These are phyloP conservation scores for Mustelus asterias DNA, from an alignment of 2,113 vertebrate genomes.

Conservation along the genomic window DNA sequence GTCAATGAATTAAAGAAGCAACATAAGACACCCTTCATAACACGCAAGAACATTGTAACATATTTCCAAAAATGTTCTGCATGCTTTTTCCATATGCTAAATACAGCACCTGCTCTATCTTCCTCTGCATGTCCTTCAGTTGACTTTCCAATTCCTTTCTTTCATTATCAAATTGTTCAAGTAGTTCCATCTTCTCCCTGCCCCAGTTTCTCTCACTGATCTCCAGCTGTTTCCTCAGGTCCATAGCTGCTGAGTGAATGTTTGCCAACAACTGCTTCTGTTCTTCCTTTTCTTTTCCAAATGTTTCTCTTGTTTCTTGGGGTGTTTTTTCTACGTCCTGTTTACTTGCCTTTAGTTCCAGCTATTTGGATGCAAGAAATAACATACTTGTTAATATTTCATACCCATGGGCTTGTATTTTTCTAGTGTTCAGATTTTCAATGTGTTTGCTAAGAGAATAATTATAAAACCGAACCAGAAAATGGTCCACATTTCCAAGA, in stretches of 20 bases:
- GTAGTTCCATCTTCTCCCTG: constrained; percentile 79
- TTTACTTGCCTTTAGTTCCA: constrained; percentile 55
- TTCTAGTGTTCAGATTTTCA: neutral
- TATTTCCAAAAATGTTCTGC: neutral
- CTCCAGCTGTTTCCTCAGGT: constrained; percentile 72
- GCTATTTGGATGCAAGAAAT: constrained; percentile 20
- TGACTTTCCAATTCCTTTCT: constrained; percentile 93
- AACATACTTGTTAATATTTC: neutral
- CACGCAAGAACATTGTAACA: neutral
- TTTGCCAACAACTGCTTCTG: constrained; percentile 61
- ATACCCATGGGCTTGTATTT: neutral
- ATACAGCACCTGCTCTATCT: constrained; percentile 85
- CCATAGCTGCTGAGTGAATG: constrained; percentile 68
- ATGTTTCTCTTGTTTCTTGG: constrained; percentile 51
- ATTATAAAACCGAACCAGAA: neutral
- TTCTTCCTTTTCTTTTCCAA: constrained; percentile 58
- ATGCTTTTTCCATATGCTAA: neutral
- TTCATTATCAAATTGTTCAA: constrained; percentile 86
- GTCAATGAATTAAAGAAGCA: neutral
- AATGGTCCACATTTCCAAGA: neutral
- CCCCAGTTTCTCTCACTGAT: constrained; percentile 73
- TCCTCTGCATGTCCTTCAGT: constrained; percentile 89
- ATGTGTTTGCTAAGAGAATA: neutral
- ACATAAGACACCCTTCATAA: neutral
- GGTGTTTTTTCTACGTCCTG: constrained; percentile 48